Conservation (phyloP, 2,888 invertebrate genomes). For the Frankliniella fusca region DNA sequence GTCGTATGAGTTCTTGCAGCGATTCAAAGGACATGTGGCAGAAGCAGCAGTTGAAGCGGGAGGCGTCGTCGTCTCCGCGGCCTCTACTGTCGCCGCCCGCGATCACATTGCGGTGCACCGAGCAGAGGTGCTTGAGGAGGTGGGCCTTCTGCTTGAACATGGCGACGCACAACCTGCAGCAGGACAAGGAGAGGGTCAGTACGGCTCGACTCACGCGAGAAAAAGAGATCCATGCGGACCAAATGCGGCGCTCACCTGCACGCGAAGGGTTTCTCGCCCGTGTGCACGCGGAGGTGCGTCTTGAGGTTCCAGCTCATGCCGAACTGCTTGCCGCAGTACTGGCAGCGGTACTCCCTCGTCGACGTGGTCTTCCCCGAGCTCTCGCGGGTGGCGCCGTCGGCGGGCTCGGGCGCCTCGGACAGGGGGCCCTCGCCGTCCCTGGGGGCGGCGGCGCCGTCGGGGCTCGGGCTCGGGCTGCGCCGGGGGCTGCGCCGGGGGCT, state of each 20-base stretch:
- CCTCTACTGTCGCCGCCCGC: constrained; percentile 64
- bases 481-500: background rate
- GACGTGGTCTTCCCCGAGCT: constrained; percentile 61
- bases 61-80: constrained; percentile 63
- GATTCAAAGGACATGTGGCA: constrained; percentile 82
- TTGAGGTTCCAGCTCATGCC: constrained; percentile 92
- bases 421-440: background rate
- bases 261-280: constrained; percentile 84
- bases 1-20: constrained; percentile 78
- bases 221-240: no score
- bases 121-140: constrained; percentile 79
- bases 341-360: constrained; percentile 80
- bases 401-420: constrained; percentile 37
- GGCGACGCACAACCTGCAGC: constrained; percentile 71
- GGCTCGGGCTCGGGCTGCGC: background rate
- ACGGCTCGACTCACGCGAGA: background rate
- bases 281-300: constrained; percentile 81
- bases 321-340: constrained; percentile 85
- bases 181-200: constrained; percentile 38
- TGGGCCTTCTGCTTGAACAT: constrained; percentile 92
- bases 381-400: constrained; percentile 40
- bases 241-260: constrained; percentile 47
- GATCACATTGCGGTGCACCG: constrained; percentile 83
- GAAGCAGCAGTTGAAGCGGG: constrained; percentile 80
- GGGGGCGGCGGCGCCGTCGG: background rate